Evolutionary conservation across 2,797 vertebrate species (phyloP).

Genomic region (Cygnus olor): DNA sequence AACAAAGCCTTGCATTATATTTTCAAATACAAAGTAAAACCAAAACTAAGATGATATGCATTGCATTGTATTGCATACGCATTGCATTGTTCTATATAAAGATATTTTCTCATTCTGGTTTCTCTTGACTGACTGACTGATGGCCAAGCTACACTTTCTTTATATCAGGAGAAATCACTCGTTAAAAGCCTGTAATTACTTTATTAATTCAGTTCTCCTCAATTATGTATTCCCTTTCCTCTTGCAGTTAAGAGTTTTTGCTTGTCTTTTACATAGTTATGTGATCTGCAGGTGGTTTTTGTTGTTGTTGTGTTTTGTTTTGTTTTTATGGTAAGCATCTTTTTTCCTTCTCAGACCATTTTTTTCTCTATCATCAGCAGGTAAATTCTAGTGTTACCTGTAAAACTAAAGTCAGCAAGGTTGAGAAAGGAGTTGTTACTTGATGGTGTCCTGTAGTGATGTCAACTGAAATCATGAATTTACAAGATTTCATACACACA

Average conservation of each 20-base stretch:
- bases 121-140: background rate
- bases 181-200: conserved; percentile 11
- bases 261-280: background rate
- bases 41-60: background rate
- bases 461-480: background rate
- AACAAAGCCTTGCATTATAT: background rate
- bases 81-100: background rate
- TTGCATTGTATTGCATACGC: background rate
- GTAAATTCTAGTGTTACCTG: background rate
- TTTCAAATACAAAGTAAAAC: background rate
- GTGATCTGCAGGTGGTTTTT: background rate
- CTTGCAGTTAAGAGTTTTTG: background rate
- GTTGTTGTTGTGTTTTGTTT: no score
- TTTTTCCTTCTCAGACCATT: background rate
- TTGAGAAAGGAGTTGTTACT: background rate
- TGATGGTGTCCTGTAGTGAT: background rate
- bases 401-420: background rate
- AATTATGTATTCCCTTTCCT: background rate
- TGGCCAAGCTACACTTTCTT: background rate
- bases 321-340: background rate
- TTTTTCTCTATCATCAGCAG: background rate
- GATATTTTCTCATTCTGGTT: background rate
- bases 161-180: background rate
- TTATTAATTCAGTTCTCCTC: conserved; percentile 11
- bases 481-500: background rate